Percentiles rank a stretch among this genome's conserved stretches.
These are phyloP conservation scores for Nipponacmea schrenckii DNA, from an alignment of 2,888 invertebrate genomes.

Conservation along the genomic window DNA sequence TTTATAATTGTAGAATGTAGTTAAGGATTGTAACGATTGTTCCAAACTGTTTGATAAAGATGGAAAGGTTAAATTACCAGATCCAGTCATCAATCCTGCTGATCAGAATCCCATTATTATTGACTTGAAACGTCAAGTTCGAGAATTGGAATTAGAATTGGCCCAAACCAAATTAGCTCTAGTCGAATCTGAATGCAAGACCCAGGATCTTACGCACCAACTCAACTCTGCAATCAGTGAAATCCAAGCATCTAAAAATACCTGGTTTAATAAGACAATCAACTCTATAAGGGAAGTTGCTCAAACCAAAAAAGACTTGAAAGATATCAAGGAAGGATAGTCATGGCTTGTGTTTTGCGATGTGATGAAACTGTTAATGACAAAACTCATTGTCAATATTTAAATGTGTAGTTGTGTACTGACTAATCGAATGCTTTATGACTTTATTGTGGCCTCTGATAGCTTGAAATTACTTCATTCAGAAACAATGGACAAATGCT, in stretches of 20 bases:
- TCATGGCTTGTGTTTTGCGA: no score
- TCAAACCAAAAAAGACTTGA: conserved; percentile 41
- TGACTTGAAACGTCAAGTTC: conserved; percentile 57
- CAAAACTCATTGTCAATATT: no score
- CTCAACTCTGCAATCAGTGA: conserved; percentile 84
- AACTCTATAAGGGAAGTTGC: conserved; percentile 73
- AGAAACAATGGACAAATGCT: no score
- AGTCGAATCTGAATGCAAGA: conserved; percentile 95
- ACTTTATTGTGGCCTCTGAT: no score
- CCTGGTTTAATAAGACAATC: conserved; percentile 94
- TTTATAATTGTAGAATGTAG: conserved; percentile 33
- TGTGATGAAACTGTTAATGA: no score
- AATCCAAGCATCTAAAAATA: conserved; percentile 76
- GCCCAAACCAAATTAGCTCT: conserved; percentile 97
- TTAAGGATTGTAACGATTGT: conserved; percentile 59
- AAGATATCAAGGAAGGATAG: conserved; percentile 44
- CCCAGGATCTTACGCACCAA: conserved; percentile 91
- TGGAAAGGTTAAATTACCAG: conserved; percentile 52
- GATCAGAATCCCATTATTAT: conserved; percentile 51
- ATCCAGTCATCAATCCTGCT: conserved; percentile 44
- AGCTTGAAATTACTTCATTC: no score
- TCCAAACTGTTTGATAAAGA: conserved; percentile 55
- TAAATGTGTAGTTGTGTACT: no score
- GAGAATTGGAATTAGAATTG: conserved; percentile 92
- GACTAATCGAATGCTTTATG: no score